Evolutionary conservation across 2,888 invertebrate species (phyloP), one percentile per base, ranked within the genome.

Genomic region (Heteromyza rotundicornis): DNA sequence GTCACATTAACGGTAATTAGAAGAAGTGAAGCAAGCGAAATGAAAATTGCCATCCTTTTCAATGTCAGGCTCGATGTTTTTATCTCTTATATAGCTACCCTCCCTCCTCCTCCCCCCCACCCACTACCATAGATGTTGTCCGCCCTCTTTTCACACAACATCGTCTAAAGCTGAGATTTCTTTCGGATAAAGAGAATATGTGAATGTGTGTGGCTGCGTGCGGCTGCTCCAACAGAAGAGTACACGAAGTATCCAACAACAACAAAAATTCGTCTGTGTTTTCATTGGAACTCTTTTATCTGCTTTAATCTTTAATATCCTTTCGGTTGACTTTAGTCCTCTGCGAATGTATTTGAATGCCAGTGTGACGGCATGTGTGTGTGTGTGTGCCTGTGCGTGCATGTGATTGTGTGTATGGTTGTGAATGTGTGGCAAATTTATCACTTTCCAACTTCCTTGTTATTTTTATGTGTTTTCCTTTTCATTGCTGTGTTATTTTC

Each of bases 301-400:
- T 76, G 72, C 72, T 73, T 74, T 76, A 74, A 74, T 74, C 74
- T 74, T 74, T 76, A 74, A 74, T 75, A 74, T 74, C 76, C 72
- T 74, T 75, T 74, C 74, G 68, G 72, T 73, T 73, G 71, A 75
- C 73, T 77, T 74, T 73, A 68, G 70, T 74, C 69, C 72, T 73
- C 23, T 56, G 54, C 27, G n/a, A n/a, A 40, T 17, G 49, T 17
- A 54, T 35, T 64, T 55, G 51, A 55, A 55, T 59, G 36, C 61
- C 66, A 67, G 66, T 69, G 73, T 65, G 71, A 64, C 65, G 65
- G 66, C 22, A 50, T 51, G n/a, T n/a, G 40, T 24, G 52, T 60
- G 57, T 56, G 27, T 27, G 59, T 61, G 32, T 19, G n/a, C 10
- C 20, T 40, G n/a, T 7, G 40, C 12, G 32, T 32, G 66, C 22